These are phyloP conservation scores for Magallana ariakensis DNA, from an alignment of 1,140 invertebrate species.

Conservation along the genomic window DNA sequence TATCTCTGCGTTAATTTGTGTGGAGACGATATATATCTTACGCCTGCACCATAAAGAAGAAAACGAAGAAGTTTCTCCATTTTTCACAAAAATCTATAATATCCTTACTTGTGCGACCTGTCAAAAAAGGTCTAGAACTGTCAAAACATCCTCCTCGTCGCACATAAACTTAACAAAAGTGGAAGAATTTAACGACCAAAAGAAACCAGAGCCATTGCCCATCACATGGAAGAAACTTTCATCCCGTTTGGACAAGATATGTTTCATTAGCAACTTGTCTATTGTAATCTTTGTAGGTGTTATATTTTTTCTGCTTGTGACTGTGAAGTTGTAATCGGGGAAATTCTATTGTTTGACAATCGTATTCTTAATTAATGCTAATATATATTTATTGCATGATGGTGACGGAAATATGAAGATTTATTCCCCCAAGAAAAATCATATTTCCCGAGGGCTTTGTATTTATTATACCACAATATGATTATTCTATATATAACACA, in stretches of 20 bases:
- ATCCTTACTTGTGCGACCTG: neutral
- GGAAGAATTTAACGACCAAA: neutral
- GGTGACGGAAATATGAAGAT: no score
- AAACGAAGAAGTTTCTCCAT: neutral
- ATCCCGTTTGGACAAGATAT: constrained; percentile 1
- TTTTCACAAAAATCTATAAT: neutral
- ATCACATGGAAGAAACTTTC: constrained; percentile 17
- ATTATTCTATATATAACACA: no score
- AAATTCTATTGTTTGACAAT: no score
- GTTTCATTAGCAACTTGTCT: neutral
- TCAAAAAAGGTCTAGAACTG: neutral
- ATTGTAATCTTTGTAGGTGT: neutral
- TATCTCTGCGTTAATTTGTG: constrained; percentile 5
- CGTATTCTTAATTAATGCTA: no score
- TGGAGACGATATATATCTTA: neutral
- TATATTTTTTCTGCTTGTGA: neutral
- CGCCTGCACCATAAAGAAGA: neutral
- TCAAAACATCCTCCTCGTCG: neutral
- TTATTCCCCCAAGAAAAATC: no score
- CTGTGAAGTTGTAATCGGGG: no score
- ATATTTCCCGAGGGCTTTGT: no score
- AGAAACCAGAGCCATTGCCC: neutral
- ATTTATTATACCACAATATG: no score
- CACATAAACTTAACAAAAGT: neutral
- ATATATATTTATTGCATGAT: no score